Evolutionary conservation across 2,797 vertebrate genomes (phyloP).

Genomic region (Spondyliosoma cantharus): DNA sequence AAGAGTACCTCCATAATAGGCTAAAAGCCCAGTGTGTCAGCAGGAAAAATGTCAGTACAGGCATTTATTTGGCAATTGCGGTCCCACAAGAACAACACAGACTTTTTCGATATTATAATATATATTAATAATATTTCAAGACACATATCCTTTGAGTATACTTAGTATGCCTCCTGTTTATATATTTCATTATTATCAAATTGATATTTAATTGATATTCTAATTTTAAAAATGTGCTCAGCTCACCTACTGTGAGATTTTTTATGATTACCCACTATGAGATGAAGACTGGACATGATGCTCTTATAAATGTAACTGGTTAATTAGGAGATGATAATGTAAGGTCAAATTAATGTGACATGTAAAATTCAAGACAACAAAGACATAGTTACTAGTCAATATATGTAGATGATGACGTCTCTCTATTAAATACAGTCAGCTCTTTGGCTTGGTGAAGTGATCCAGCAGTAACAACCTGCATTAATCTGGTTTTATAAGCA

Average conservation of each 20-base stretch:
- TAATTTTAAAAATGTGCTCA: not conserved
- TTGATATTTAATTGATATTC: too few species aligned
- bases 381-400: not conserved
- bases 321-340: not conserved
- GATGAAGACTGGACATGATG: not conserved
- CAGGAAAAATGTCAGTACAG: constrained; percentile 5
- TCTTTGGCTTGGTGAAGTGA: not conserved
- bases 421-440: not conserved
- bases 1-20: not conserved
- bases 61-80: not conserved
- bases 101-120: too few species aligned
- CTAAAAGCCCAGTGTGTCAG: constrained; percentile 10
- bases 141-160: not conserved
- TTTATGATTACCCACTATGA: not conserved
- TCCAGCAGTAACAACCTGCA: not conserved
- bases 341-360: not conserved
- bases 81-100: not conserved
- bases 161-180: not conserved
- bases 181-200: too few species aligned
- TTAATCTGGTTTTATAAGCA: not conserved
- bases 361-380: not conserved
- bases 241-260: not conserved
- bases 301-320: not conserved
- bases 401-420: not conserved
- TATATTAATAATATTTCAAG: too few species aligned